These are phyloP conservation scores for Bombus superbus DNA, from an alignment of 1,140 invertebrate genomes.

Conservation along the genomic window DNA sequence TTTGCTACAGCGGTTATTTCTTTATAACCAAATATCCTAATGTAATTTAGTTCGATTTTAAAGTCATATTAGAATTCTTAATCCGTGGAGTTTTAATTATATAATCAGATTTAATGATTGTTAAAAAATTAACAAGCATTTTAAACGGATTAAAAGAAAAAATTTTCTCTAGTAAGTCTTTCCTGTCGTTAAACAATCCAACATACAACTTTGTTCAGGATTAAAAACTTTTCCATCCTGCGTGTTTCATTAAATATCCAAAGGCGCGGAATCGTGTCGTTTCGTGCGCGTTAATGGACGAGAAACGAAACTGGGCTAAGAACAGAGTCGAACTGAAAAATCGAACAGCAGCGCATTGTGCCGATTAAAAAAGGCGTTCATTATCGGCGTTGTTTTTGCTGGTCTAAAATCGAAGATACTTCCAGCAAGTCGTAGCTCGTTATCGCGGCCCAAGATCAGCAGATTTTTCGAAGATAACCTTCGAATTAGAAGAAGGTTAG, in stretches of 20 bases:
- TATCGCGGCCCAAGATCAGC: not conserved
- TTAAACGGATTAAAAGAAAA: too few relatives aligned
- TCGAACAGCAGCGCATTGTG: constrained; percentile 16
- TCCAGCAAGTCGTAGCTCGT: constrained; percentile 11
- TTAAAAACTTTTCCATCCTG: not conserved
- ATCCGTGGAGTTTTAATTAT: too few relatives aligned
- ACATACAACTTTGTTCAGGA: too few relatives aligned
- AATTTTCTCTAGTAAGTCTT: too few relatives aligned
- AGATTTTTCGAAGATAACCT: constrained; percentile 8
- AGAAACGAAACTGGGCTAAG: constrained; percentile 14
- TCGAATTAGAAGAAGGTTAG: not conserved
- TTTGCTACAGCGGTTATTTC: too few relatives aligned
- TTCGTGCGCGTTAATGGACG: constrained; percentile 10
- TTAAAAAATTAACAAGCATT: too few relatives aligned
- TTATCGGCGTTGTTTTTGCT: constrained; percentile 3
- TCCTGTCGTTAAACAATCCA: too few relatives aligned
- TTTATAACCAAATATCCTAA: too few relatives aligned
- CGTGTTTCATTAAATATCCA: too few relatives aligned
- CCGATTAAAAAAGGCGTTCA: constrained; percentile 24
- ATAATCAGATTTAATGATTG: too few relatives aligned
- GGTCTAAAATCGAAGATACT: constrained; percentile 1
- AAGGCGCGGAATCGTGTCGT: not conserved
- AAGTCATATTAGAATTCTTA: too few relatives aligned
- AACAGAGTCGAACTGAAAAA: constrained; percentile 9
- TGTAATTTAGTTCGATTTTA: too few relatives aligned